Base-by-base conservation (phyloP, 2,797 vertebrate genomes). In the Emys orbicularis region DNA sequence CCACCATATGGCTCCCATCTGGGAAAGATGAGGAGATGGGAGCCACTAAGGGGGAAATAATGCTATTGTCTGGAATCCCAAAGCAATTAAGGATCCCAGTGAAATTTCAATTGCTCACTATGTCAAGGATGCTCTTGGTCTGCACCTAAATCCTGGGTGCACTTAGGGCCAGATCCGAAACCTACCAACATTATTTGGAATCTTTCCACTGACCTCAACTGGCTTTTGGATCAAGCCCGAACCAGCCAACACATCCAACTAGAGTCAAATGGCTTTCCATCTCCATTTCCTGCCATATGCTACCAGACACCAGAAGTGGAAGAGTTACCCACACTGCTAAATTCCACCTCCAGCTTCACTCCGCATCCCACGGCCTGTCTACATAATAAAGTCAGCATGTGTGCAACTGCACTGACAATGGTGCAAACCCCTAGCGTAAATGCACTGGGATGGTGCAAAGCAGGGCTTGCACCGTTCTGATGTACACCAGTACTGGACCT, bases 131-230 rank as follows among this genome's bases (percentile, higher is more conserved):
- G 72, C 65, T 68, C 16, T n/a, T 37, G n/a, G 8, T 11, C 68
- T 41, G 13, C 21, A 15, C 0, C 5, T 50, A 82, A 86, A 15
- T 11, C 79, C 31, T 2, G 16, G 0, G 0, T 0, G 11, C 74
- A 54, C 4, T 41, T 5, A 41, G 52, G 23, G 12, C 52, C 13
- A 18, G 52, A 41, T 12, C 31, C 29, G 1, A 82, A 47, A 41
- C 6, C 53, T 31, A 41, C 27, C 8, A 7, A 9, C 13, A 44
- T 56, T 54, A 44, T 54, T 49, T 79, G 16, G 49, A 79, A 34
- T 9, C 44, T 79, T 79, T 79, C 76, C 29, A 47, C 54, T 9
- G 53, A 44, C 15, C n/a, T 72, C 11, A 41, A 72, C 2, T 6
- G 72, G 25, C 37, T 27, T 8, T 59, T 31, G 54, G 27, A 31